Evolutionary conservation across 2,888 invertebrate genomes (phyloP).

Genomic region (Monopis laevigella): DNA sequence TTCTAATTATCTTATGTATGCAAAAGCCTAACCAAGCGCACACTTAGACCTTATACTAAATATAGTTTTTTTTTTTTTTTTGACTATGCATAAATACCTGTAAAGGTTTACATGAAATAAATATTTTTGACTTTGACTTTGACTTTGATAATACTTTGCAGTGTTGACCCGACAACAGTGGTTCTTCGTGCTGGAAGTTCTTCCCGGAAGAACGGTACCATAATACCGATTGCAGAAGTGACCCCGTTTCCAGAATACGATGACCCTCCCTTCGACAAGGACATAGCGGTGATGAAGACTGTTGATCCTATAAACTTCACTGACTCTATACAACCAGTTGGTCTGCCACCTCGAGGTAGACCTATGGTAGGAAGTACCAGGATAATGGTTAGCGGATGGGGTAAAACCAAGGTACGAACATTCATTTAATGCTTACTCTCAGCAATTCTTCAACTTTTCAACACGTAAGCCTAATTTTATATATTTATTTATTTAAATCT

Average conservation of each 20-base stretch:
- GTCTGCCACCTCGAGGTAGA: slow-evolving; percentile 27
- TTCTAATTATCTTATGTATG: too few species aligned
- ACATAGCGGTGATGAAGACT: slow-evolving; percentile 50
- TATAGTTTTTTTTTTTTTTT: too few species aligned
- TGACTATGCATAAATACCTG: too few species aligned
- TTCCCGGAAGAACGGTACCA: slow-evolving; percentile 43
- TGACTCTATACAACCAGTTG: slow-evolving; percentile 36
- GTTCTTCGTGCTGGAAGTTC: slow-evolving; percentile 56
- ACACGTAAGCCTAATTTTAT: not conserved
- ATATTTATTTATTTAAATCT: too few species aligned
- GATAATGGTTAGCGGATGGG: slow-evolving; percentile 50
- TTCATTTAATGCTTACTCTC: too few species aligned
- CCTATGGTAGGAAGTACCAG: slow-evolving; percentile 28
- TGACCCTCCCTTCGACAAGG: slow-evolving; percentile 46
- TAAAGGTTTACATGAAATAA: too few species aligned
- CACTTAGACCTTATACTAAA: too few species aligned
- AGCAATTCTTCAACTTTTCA: too few species aligned
- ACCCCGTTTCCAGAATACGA: slow-evolving; percentile 45
- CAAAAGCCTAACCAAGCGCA: too few species aligned
- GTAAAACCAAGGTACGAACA: slow-evolving; percentile 35
- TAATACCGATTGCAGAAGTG: slow-evolving; percentile 47
- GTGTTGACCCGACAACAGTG: slow-evolving; percentile 44
- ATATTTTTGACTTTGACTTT: not conserved
- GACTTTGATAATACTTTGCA: slow-evolving; percentile 21
- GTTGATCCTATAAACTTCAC: slow-evolving; percentile 37